phyloP scores from a whole-genome alignment of 2,888 invertebrate genomes.

The Neocrepidodera transversa region DNA sequence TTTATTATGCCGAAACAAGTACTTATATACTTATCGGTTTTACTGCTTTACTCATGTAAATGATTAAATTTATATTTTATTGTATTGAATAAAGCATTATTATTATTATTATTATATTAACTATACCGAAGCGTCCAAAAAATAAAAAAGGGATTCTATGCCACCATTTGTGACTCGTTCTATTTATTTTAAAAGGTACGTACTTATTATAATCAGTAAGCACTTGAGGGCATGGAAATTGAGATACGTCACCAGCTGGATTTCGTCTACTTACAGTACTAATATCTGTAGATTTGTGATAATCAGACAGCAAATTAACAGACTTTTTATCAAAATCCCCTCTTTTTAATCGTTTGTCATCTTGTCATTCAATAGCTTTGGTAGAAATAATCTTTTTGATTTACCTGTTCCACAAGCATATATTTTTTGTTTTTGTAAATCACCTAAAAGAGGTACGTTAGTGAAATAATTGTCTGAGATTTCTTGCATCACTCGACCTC shows the following conservation, averaged over 20 bases:
- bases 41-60: too few species aligned
- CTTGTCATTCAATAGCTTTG: too few species aligned
- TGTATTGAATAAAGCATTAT: too few species aligned
- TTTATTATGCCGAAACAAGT: too few species aligned
- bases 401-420: conserved; percentile 41
- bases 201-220: too few species aligned
- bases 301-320: conserved; percentile 46
- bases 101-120: too few species aligned
- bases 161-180: conserved; percentile 6
- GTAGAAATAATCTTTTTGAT: too few species aligned
- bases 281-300: conserved; percentile 39
- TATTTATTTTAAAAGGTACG: conserved; percentile 20
- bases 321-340: conserved; percentile 44
- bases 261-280: conserved; percentile 8
- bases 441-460: conserved; percentile 35
- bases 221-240: not conserved
- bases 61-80: too few species aligned
- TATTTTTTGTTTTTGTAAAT: conserved; percentile 31
- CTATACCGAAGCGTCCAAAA: too few species aligned
- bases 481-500: conserved; percentile 41
- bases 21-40: too few species aligned
- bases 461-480: conserved; percentile 49
- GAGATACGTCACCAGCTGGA: too few species aligned
- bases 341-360: conserved; percentile 40
- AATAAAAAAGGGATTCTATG: not conserved